Base-by-base conservation (phyloP, 2,888 invertebrate species). In the Loripinus fragilis region DNA sequence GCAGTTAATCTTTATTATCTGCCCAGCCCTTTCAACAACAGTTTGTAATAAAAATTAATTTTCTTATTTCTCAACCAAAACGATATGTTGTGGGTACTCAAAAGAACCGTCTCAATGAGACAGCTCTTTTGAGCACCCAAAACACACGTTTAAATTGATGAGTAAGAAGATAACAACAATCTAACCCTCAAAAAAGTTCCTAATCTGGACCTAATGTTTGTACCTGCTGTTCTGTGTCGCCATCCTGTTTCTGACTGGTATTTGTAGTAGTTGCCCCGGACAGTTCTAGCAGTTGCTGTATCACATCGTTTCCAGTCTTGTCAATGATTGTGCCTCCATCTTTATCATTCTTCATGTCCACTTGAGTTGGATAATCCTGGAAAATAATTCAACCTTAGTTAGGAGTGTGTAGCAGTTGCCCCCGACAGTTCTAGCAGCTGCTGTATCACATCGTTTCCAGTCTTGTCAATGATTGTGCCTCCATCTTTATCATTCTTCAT, bases 371-470 rank as follows among this genome's bases (percentile, higher is more conserved):
- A 30, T 71, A 48, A 42, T 42, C 71, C 76, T 76, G 12, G 23
- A n/a, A 52, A 5, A n/a, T n/a, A n/a, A n/a, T n/a, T n/a, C n/a
- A n/a, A n/a, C n/a, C n/a, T n/a, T n/a, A n/a, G n/a, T n/a, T n/a
- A n/a, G n/a, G n/a, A n/a, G n/a, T n/a, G n/a, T n/a, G n/a, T n/a
- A n/a, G 28, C 60, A 23, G 76, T 74, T 12, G 76, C 72, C 41
- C 68, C 81, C 17, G 81, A 81, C 20, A 84, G 35, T 55, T 84
- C 80, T 23, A 84, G 60, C 33, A 84, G 45, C 55, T 83, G 81
- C 52, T 81, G 79, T 68, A 81, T 81, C n/a, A 81, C 81, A 72
- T 83, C 81, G 0, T 25, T 33, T 23, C 60, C 60, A 1, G 33
- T 33, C 60, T 33, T 60, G 60, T 66, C 41, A 50, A 45, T 10